A percentile compares a stretch with the other conserved stretches of the same genome.
Evolutionary conservation across 2,113 vertebrate genomes (phyloP).

Genomic region (Spermophilus dauricus): DNA sequence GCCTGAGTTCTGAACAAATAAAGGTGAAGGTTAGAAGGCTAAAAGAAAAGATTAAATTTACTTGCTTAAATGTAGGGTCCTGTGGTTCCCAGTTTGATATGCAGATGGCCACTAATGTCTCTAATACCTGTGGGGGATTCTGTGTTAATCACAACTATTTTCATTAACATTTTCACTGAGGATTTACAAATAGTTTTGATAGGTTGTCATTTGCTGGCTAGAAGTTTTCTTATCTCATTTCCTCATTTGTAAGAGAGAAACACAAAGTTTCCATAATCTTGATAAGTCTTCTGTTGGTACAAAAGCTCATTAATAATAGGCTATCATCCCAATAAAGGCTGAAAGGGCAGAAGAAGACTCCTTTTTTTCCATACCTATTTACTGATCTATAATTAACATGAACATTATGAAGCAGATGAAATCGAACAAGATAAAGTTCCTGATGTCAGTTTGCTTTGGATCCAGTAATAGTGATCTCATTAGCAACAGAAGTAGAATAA

Average conservation of each 20-base stretch:
- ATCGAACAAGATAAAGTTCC: not conserved
- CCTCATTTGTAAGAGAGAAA: constrained; percentile 57
- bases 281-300: not conserved
- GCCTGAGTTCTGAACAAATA: not conserved
- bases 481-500: not conserved
- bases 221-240: not conserved
- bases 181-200: constrained; percentile 41
- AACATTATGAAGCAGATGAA: not conserved
- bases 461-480: not conserved
- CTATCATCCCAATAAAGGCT: constrained; percentile 28
- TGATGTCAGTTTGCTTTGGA: not conserved
- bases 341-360: not conserved
- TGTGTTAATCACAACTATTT: not conserved
- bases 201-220: not conserved
- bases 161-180: not conserved
- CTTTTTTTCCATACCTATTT: not conserved
- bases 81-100: not conserved
- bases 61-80: not conserved
- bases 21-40: not conserved
- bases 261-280: constrained; percentile 59
- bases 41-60: not conserved
- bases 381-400: not conserved
- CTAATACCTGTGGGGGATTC: not conserved
- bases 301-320: not conserved
- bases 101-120: not conserved